phyloP scores from a whole-genome alignment of 2,888 invertebrate species.

The Nephrotoma flavescens region DNA sequence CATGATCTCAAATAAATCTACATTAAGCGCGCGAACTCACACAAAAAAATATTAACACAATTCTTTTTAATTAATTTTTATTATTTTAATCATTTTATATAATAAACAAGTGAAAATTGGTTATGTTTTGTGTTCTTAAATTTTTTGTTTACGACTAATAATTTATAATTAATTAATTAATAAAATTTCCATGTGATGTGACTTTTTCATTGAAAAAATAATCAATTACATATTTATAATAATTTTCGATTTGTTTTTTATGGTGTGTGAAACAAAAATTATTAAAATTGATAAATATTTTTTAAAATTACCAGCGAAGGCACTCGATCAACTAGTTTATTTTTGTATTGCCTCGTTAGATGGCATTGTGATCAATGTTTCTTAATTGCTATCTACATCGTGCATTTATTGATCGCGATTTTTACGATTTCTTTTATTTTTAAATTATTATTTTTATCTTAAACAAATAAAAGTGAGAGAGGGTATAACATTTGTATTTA shows the following conservation, averaged over 20 bases:
- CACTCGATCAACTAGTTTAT: background rate
- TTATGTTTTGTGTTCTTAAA: background rate
- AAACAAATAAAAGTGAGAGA: background rate
- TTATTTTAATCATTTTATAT: background rate
- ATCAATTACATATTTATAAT: background rate
- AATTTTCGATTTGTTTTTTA: background rate
- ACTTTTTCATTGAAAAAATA: background rate
- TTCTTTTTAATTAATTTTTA: background rate
- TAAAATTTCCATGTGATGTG: background rate
- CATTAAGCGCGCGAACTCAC: background rate
- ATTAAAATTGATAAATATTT: background rate
- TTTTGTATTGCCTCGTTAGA: background rate
- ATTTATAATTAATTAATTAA: background rate
- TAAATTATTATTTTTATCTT: background rate
- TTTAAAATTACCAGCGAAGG: background rate
- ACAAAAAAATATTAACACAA: background rate
- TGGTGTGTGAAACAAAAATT: background rate
- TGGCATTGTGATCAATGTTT: background rate
- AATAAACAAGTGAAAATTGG: background rate
- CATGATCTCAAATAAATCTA: background rate
- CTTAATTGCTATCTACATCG: no score
- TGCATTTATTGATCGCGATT: background rate
- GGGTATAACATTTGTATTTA: background rate
- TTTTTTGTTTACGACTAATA: background rate
- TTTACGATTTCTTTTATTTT: background rate